Conservation (phyloP, 2,113 vertebrate species). For the Myotis brandtii region DNA sequence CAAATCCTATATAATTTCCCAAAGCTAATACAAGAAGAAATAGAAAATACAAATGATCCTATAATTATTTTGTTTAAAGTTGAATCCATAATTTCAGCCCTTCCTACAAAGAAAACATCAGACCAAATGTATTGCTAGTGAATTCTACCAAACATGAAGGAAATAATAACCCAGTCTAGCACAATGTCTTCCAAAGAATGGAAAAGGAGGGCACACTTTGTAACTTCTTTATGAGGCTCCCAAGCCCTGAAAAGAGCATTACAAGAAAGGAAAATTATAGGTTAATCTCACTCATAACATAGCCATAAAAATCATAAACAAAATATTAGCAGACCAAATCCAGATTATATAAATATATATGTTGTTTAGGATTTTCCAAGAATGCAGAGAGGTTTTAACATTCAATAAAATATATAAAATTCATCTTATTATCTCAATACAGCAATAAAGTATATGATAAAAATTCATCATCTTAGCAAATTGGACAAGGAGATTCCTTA, state of each 20-base stretch:
- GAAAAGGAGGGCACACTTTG: not conserved
- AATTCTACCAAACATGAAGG: not conserved
- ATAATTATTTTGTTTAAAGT: not conserved
- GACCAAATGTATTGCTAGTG: not conserved
- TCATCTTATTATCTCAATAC: not conserved
- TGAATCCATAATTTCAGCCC: not conserved
- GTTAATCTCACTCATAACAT: not conserved
- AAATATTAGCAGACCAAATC: not conserved
- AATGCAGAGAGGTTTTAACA: not conserved
- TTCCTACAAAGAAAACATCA: not conserved
- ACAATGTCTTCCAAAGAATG: not conserved
- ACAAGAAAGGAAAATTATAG: constrained; percentile 20
- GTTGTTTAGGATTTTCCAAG: not conserved
- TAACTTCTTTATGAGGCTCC: not conserved
- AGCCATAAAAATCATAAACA: not conserved
- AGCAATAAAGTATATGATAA: not conserved
- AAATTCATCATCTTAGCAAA: not conserved
- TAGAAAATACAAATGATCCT: constrained; percentile 22
- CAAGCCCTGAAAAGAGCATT: not conserved
- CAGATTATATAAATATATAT: not conserved
- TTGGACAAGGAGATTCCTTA: not conserved
- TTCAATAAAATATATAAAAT: not conserved
- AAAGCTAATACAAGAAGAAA: constrained; percentile 4
- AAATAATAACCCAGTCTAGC: not conserved
- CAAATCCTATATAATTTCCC: not conserved